phyloP scores from a whole-genome alignment of 2,888 invertebrate genomes.

The Ecliptopera silaceata region DNA sequence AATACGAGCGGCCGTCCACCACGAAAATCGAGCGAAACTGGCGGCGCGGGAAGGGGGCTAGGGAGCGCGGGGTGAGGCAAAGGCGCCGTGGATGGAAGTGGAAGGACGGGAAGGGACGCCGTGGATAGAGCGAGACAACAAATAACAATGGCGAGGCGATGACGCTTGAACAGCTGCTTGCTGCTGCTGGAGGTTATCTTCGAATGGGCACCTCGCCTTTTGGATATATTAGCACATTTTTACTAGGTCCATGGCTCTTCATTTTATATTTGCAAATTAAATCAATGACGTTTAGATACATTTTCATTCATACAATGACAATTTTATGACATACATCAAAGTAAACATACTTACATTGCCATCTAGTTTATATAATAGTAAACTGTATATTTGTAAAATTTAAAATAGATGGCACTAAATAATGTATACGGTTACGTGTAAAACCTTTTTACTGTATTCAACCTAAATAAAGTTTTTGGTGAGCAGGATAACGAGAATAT shows the following conservation, averaged over 20 bases:
- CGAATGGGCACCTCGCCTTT: background rate
- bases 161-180: constrained; percentile 31
- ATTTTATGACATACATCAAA: background rate
- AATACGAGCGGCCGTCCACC: constrained; percentile 59
- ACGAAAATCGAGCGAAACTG: constrained; percentile 80
- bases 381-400: background rate
- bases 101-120: constrained; percentile 37
- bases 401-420: background rate
- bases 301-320: constrained; percentile 9
- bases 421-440: no score
- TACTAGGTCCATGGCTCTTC: background rate
- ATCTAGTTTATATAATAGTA: constrained; percentile 8
- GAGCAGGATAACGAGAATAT: no score
- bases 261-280: background rate
- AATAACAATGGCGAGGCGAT: constrained; percentile 48
- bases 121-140: constrained; percentile 59
- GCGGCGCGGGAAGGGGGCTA: constrained; percentile 49
- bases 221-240: background rate
- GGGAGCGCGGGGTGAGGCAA: constrained; percentile 42
- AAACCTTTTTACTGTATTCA: no score
- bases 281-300: background rate
- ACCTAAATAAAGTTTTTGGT: no score
- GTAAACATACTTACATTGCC: background rate
- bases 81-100: constrained; percentile 39
- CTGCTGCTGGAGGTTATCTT: constrained; percentile 1